Evolutionary conservation across 2,888 invertebrate genomes (phyloP), one percentile per base, ranked within the genome.

Genomic region (Cheiracanthium punctorium): DNA sequence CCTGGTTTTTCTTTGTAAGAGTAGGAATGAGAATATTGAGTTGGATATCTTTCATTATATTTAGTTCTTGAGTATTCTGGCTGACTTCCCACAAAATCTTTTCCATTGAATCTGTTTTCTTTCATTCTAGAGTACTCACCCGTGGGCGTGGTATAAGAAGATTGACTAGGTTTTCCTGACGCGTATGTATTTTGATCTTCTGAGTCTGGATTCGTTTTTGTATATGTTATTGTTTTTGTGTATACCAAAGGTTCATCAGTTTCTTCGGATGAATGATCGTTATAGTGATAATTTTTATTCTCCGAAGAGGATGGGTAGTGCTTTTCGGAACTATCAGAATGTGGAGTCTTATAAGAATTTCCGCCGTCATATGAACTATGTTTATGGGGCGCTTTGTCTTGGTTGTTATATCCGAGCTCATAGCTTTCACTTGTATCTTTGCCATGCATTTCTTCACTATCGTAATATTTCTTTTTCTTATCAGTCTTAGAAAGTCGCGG

Each of bases 171-270:
- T 29, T 73, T 43, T 20, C 52, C 71, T 14, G 24, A 14, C 5
- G 28, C 37, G 69, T 82, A 70, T 12, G 29, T 17, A 12, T 58
- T 30, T 20, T 70, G 37, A 37, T 30, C 48, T 20, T 30, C 24
- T 12, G n/a, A n/a, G n/a, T 71, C 20, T 37, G 73, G 73, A 24
- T 85, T 85, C 5, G 73, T 72, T 12, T 73, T 65, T 2, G 76
- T 72, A 32, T 75, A 65, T 8, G 76, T 82, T 12, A 33, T 28
- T 12, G 77, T 73, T 58, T 85, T 74, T 74, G 85, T 80, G 10
- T 79, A 64, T 2, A 70, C 33, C 43, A 24, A 28, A 29, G 86
- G 86, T 17, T 80, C 71, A 30, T 43, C 32, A 14, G 17, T 7
- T 37, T 80, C 80, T 29, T 86, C 74, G 2, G 76, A 80, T 32